Evolutionary conservation across 2,113 vertebrate species (phyloP).

Genomic region (Seriola dumerili): DNA sequence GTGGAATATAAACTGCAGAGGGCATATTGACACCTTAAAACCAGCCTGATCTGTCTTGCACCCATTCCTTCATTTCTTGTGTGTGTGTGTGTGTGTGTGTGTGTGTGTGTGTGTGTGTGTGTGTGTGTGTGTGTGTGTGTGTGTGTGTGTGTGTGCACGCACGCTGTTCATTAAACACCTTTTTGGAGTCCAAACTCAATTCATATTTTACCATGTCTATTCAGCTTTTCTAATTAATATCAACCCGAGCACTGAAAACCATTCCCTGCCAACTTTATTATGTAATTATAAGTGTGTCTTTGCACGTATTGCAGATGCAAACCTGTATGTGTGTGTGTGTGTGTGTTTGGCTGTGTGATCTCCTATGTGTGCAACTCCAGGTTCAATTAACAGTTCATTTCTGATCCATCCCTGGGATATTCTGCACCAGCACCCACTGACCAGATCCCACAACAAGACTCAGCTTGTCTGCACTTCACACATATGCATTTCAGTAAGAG

Average conservation of each 20-base stretch:
- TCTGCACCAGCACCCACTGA: constrained; percentile 15
- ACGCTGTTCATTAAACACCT: neutral
- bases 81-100: neutral
- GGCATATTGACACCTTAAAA: neutral
- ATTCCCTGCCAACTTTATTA: constrained; percentile 1
- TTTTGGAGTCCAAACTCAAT: constrained; percentile 29
- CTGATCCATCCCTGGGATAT: neutral
- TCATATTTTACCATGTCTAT: constrained; percentile 5
- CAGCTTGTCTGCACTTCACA: constrained; percentile 23
- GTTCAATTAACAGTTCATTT: constrained; percentile 32
- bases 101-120: neutral
- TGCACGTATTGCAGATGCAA: constrained; percentile 1
- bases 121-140: neutral
- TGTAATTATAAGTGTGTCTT: constrained; percentile 14
- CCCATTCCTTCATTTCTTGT: neutral
- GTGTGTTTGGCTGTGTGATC: constrained; percentile 7
- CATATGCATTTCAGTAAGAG: neutral
- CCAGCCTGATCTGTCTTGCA: neutral
- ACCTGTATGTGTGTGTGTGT: constrained; percentile 1
- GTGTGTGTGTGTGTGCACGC: too few relatives aligned
- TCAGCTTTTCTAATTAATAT: constrained; percentile 21
- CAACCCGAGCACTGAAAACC: neutral
- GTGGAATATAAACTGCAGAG: neutral
- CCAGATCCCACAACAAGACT: constrained; percentile 3
- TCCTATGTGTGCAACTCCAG: neutral